A percentile compares a stretch with the other conserved stretches of the same genome.
Conservation (phyloP, 35 echinoderm and acorn worm species). For the Ophioderma brevispina region DNA sequence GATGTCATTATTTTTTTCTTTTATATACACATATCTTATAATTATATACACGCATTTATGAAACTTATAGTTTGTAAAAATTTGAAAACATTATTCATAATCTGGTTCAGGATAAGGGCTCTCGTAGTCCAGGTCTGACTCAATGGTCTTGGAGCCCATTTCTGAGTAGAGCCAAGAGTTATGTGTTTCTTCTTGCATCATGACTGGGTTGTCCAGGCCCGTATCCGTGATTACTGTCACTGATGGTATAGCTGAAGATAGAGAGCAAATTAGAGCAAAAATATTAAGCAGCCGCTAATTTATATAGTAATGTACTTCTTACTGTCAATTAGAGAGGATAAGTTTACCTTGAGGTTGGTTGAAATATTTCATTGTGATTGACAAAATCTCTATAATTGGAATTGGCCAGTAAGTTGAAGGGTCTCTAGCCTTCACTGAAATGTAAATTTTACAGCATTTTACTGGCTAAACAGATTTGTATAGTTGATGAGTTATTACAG, state of each 20-base stretch:
- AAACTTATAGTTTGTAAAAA: too few species aligned
- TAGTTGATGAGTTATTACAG: too few species aligned
- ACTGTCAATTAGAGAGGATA: too few species aligned
- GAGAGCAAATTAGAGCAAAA: background rate
- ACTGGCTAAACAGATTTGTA: too few species aligned
- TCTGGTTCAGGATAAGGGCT: background rate
- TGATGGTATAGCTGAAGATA: background rate
- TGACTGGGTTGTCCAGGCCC: background rate
- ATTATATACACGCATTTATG: too few species aligned
- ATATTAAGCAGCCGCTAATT: background rate
- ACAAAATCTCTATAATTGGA: background rate
- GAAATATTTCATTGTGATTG: background rate
- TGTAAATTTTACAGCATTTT: too few species aligned
- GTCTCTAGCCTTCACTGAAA: too few species aligned
- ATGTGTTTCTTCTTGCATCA: background rate
- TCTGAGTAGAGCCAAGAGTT: background rate
- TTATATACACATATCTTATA: too few species aligned
- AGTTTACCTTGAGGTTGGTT: background rate
- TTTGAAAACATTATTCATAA: too few species aligned
- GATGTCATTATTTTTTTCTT: too few species aligned
- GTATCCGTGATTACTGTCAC: background rate
- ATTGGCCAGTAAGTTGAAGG: background rate
- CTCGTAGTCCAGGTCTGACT: background rate
- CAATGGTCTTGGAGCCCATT: background rate
- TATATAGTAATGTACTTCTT: too few species aligned